Percentiles rank a stretch among this genome's conserved stretches.
Conservation (phyloP, 2,797 vertebrate species). For the Karalla daura region DNA sequence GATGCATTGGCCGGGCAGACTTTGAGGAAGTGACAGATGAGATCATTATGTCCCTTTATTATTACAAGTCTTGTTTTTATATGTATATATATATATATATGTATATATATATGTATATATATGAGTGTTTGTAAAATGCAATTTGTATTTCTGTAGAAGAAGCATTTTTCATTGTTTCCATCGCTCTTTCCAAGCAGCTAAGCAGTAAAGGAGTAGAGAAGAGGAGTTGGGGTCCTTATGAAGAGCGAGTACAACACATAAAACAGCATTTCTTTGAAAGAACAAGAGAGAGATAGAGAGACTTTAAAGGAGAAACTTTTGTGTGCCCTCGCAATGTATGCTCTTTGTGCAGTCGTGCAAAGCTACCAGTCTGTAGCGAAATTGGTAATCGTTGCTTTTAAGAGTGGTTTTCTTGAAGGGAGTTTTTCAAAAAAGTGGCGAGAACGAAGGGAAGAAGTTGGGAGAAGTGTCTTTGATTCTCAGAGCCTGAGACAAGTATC, state of each 20-base stretch:
- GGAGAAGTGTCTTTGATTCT: conserved; percentile 2
- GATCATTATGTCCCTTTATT: conserved; percentile 71
- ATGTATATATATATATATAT: conserved; percentile 33
- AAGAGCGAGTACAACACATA: background rate
- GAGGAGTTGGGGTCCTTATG: conserved; percentile 9
- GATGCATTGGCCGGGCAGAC: conserved; percentile 72
- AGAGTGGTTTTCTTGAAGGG: background rate
- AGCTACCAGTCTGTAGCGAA: background rate
- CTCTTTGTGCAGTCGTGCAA: background rate
- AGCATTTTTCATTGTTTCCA: conserved; percentile 21
- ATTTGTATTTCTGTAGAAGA: conserved; percentile 21
- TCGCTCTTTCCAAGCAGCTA: no score
- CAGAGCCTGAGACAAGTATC: background rate
- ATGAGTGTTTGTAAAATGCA: conserved; percentile 33
- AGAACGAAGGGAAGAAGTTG: background rate
- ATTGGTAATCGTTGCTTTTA: background rate
- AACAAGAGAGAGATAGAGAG: background rate
- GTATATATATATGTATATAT: conserved; percentile 16
- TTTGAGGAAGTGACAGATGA: conserved; percentile 77
- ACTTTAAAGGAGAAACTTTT: conserved; percentile 22
- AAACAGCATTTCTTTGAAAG: conserved; percentile 12
- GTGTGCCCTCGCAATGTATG: background rate
- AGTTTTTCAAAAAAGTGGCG: background rate
- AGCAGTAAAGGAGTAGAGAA: conserved; percentile 7
- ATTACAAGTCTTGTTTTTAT: conserved; percentile 45